Evolutionary conservation across 1,140 invertebrate genomes (phyloP).

Genomic region (Watersipora subatra): DNA sequence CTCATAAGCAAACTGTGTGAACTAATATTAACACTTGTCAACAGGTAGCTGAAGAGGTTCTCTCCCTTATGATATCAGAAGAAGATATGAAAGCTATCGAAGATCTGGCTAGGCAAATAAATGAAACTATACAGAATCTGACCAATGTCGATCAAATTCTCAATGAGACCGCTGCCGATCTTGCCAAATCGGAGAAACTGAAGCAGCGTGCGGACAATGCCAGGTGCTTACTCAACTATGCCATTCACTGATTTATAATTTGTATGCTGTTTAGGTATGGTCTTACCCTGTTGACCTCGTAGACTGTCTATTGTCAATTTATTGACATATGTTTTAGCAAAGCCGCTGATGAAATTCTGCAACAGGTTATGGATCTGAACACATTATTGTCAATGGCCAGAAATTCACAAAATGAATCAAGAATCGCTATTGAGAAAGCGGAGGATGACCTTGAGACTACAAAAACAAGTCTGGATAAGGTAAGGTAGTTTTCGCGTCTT

Average conservation of each 20-base stretch:
- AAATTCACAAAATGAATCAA: conserved; percentile 60
- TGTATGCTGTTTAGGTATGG: not conserved
- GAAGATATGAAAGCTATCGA: conserved; percentile 55
- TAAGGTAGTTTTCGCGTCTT: no score
- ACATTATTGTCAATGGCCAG: conserved; percentile 53
- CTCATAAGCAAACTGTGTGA: no score
- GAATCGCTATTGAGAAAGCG: conserved; percentile 62
- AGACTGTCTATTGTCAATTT: not conserved
- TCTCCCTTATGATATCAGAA: conserved; percentile 50
- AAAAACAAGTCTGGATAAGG: conserved; percentile 59
- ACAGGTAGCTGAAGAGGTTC: conserved; percentile 39
- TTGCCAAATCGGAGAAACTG: conserved; percentile 56
- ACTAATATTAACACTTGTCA: no score
- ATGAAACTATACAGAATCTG: conserved; percentile 65
- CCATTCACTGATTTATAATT: not conserved
- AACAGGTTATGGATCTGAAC: conserved; percentile 47
- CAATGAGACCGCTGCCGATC: conserved; percentile 62
- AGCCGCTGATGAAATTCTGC: conserved; percentile 45
- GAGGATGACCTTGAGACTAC: conserved; percentile 55
- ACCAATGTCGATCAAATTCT: conserved; percentile 81
- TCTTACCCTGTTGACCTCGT: not conserved
- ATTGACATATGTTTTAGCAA: conserved; percentile 26
- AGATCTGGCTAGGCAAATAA: conserved; percentile 65
- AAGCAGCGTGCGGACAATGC: conserved; percentile 61
- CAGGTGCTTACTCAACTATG: conserved; percentile 49